These are phyloP conservation scores for Myodes glareolus DNA, from an alignment of 2,113 vertebrate genomes.

Conservation along the genomic window DNA sequence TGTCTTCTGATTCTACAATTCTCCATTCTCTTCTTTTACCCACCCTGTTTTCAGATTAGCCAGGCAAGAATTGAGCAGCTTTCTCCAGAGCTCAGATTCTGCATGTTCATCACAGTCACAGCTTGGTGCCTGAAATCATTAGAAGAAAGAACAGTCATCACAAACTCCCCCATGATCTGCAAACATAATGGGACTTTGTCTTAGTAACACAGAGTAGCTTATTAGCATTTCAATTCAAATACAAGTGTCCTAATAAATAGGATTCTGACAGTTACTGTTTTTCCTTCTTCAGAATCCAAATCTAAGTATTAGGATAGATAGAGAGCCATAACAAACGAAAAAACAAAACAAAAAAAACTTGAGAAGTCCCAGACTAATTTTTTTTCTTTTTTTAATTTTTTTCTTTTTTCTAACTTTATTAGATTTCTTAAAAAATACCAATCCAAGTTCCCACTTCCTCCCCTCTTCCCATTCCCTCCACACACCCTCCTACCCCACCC, in stretches of 20 bases:
- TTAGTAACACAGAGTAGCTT: conserved; percentile 24
- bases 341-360: not conserved
- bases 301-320: conserved; percentile 16
- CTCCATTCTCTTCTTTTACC: not conserved
- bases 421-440: no score
- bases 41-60: conserved; percentile 30
- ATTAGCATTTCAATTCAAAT: conserved; percentile 37
- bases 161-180: conserved; percentile 43
- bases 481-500: no score
- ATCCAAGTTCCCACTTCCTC: no score
- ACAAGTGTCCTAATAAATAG: not conserved
- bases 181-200: conserved; percentile 7
- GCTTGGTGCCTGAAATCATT: not conserved
- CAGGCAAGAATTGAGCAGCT: conserved; percentile 17
- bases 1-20: not conserved
- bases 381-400: not conserved
- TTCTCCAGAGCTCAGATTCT: conserved; percentile 3
- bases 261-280: not conserved
- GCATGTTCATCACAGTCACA: not conserved
- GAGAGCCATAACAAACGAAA: not conserved
- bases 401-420: no score
- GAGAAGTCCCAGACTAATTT: not conserved
- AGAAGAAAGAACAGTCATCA: conserved; percentile 36
- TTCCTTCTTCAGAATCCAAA: conserved; percentile 14
- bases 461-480: no score